Conservation (phyloP, 2,888 invertebrate species). For the Tinea trinotella region DNA sequence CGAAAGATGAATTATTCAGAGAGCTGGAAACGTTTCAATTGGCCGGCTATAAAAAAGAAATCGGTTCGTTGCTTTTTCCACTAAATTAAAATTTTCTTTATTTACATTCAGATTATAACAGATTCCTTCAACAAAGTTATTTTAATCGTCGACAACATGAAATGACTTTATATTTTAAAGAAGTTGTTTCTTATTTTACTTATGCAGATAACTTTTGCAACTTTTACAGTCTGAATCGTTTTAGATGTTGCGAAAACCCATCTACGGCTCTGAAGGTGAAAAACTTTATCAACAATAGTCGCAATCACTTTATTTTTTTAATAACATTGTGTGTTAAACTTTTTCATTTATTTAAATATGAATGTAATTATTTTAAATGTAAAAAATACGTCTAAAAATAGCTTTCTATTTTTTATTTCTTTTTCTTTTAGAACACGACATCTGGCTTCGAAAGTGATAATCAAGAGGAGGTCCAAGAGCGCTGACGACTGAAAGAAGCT, state of each 20-base stretch:
- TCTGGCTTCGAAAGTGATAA: too few species aligned
- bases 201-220: conserved; percentile 4
- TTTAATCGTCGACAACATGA: conserved; percentile 7
- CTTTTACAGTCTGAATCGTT: not conserved
- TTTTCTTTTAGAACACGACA: too few species aligned
- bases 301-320: not conserved
- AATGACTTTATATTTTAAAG: conserved; percentile 12
- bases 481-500: too few species aligned
- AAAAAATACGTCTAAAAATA: too few species aligned
- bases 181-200: not conserved
- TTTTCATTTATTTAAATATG: not conserved
- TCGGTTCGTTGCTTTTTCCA: conserved; percentile 70
- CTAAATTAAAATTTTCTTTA: conserved; percentile 68
- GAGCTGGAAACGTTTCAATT: conserved; percentile 73
- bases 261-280: not conserved
- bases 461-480: too few species aligned
- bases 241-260: not conserved
- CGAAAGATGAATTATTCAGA: conserved; percentile 73
- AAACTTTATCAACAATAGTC: not conserved
- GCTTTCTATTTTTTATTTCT: too few species aligned
- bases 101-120: conserved; percentile 32
- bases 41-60: conserved; percentile 71
- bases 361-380: too few species aligned
- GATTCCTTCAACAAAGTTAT: conserved; percentile 16
- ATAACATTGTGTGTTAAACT: not conserved